Percentiles rank a stretch among this genome's conserved stretches.
These are phyloP conservation scores for Lepidonotus clava DNA, from an alignment of 2,888 invertebrate genomes.

Conservation along the genomic window DNA sequence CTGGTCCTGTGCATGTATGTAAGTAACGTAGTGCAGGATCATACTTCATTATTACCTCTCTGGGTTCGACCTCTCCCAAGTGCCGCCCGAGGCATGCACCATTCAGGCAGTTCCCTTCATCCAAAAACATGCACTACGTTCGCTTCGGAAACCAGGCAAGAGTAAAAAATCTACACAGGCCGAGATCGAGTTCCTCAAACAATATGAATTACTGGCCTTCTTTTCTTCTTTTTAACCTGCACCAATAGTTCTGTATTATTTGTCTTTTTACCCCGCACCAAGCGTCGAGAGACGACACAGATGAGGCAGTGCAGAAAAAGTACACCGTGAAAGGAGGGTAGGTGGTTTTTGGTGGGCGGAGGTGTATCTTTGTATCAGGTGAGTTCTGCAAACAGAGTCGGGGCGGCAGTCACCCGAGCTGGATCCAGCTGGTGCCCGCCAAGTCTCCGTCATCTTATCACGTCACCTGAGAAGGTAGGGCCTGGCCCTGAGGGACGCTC, in stretches of 20 bases:
- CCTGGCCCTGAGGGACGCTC: neutral
- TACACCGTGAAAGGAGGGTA: neutral
- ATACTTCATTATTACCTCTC: no score
- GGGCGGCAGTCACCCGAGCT: neutral
- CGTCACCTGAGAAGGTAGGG: neutral
- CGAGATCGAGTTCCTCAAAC: neutral
- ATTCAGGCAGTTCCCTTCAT: neutral
- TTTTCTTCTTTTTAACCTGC: neutral
- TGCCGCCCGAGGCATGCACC: neutral
- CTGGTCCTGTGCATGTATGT: no score
- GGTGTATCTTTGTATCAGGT: neutral
- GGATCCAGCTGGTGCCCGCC: conserved; percentile 32
- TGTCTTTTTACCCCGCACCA: neutral
- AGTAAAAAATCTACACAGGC: neutral
- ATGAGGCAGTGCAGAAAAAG: no score
- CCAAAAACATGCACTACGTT: neutral
- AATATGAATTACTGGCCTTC: neutral
- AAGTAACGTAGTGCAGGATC: no score
- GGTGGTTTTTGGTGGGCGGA: neutral
- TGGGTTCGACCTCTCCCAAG: no score
- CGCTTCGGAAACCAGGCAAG: neutral
- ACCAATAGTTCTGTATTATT: neutral
- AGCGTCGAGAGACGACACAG: neutral
- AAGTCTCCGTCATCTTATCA: conserved; percentile 1
- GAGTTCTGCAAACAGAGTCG: conserved; percentile 24